These are phyloP conservation scores for Pyxicephalus adspersus DNA, from an alignment of 2,113 vertebrate genomes.

Conservation along the genomic window DNA sequence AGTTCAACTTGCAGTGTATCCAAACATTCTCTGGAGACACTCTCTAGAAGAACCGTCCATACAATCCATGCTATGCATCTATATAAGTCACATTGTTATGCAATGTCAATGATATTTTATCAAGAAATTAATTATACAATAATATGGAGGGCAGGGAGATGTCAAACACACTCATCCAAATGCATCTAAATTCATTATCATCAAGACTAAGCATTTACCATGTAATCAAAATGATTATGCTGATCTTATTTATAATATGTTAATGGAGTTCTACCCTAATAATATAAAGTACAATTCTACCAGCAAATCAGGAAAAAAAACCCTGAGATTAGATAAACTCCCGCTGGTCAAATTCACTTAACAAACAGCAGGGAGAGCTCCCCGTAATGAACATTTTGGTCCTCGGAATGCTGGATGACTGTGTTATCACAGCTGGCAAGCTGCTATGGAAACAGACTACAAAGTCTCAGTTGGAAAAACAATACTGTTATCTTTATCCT, in stretches of 20 bases:
- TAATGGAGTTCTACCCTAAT: slow-evolving; percentile 51
- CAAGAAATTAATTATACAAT: slow-evolving; percentile 30
- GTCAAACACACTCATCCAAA: slow-evolving; percentile 2
- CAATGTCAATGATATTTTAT: slow-evolving; percentile 1
- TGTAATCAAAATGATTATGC: slow-evolving; percentile 51
- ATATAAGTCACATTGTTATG: neutral
- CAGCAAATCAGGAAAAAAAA: slow-evolving; percentile 34
- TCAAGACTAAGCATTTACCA: slow-evolving; percentile 36
- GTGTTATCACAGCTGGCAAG: slow-evolving; percentile 51
- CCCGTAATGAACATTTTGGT: slow-evolving; percentile 54
- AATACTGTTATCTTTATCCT: slow-evolving; percentile 55
- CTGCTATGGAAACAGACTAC: slow-evolving; percentile 52
- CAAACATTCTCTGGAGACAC: too few species aligned
- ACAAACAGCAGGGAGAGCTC: slow-evolving; percentile 53
- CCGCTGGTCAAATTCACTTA: slow-evolving; percentile 54
- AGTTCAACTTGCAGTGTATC: too few species aligned
- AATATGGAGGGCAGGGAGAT: slow-evolving; percentile 24
- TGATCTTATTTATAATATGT: slow-evolving; percentile 47
- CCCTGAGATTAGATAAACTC: slow-evolving; percentile 50
- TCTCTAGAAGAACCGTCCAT: too few species aligned
- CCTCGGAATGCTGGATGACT: slow-evolving; percentile 25
- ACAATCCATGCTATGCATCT: neutral
- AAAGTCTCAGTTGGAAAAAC: slow-evolving; percentile 49
- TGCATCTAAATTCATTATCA: slow-evolving; percentile 41
- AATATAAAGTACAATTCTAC: slow-evolving; percentile 46